phyloP scores from a whole-genome alignment of 2,113 vertebrate genomes.

The Eubucco bourcierii region DNA sequence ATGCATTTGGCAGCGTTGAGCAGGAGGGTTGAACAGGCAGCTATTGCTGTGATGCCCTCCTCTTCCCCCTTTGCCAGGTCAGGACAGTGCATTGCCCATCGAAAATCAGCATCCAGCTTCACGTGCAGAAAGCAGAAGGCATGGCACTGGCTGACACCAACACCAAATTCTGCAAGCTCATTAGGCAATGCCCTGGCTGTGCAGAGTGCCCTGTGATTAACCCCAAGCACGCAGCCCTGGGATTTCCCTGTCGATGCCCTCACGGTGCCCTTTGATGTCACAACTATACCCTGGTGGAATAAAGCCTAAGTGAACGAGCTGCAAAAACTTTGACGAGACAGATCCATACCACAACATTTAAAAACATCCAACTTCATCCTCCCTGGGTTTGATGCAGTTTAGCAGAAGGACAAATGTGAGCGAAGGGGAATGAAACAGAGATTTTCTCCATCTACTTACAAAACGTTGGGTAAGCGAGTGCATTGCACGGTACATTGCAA shows the following conservation, averaged over 20 bases:
- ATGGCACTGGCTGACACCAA: not conserved
- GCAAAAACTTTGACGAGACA: not conserved
- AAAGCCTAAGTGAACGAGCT: not conserved
- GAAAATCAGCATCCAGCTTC: not conserved
- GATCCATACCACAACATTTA: not conserved
- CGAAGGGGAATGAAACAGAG: not conserved
- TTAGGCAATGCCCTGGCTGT: not conserved
- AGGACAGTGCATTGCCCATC: not conserved
- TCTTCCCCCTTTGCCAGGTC: rapidly evolving
- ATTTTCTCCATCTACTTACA: not conserved
- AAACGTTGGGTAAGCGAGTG: not conserved
- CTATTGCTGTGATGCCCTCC: not conserved
- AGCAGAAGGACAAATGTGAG: not conserved
- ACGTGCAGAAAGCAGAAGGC: not conserved
- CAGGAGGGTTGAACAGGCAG: rapidly evolving
- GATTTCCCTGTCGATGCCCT: not conserved
- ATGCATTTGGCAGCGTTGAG: rapidly evolving
- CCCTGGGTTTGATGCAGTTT: not conserved
- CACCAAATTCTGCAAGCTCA: not conserved
- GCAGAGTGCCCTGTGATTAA: not conserved
- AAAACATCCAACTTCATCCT: not conserved
- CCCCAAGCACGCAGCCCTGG: rapidly evolving
- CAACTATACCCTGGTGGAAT: rapidly evolving
- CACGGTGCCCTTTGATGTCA: not conserved
- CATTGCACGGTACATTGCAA: constrained; percentile 31